Evolutionary conservation across 2,113 vertebrate genomes (phyloP).

Genomic region (Cephalophus harveyi): DNA sequence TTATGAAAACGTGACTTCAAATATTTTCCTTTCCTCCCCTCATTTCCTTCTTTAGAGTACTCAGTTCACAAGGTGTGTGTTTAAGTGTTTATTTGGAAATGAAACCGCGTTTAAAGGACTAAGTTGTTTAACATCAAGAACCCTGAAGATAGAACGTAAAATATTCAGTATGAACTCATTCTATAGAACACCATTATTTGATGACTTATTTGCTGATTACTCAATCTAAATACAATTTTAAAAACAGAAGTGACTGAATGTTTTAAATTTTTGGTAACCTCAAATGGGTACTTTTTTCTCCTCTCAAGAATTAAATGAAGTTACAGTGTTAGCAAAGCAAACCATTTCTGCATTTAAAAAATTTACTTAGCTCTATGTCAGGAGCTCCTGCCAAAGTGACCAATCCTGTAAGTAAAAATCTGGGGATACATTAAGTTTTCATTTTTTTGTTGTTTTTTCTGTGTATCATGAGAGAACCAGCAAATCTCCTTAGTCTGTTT

Average conservation of each 20-base stretch:
- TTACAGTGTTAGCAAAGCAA: not conserved
- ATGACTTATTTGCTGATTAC: not conserved
- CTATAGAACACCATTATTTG: not conserved
- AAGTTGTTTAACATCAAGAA: not conserved
- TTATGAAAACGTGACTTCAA: not conserved
- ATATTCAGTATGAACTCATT: not conserved
- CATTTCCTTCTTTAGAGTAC: not conserved
- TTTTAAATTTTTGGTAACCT: not conserved
- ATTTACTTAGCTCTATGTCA: not conserved
- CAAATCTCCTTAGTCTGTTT: not conserved
- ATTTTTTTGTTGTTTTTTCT: not conserved
- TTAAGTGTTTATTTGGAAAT: not conserved
- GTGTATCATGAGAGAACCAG: not conserved
- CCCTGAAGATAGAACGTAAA: not conserved
- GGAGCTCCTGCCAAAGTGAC: not conserved
- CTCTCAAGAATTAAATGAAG: constrained; percentile 37
- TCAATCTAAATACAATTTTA: not conserved
- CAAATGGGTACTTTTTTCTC: not conserved
- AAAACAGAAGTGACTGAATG: not conserved
- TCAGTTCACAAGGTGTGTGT: not conserved
- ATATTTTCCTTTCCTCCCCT: not conserved
- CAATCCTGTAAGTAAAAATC: not conserved
- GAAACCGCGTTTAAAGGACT: not conserved
- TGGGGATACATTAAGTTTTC: not conserved
- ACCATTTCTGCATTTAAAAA: not conserved